phyloP scores from a whole-genome alignment of 2,888 invertebrate genomes.

The Spisula solida region DNA sequence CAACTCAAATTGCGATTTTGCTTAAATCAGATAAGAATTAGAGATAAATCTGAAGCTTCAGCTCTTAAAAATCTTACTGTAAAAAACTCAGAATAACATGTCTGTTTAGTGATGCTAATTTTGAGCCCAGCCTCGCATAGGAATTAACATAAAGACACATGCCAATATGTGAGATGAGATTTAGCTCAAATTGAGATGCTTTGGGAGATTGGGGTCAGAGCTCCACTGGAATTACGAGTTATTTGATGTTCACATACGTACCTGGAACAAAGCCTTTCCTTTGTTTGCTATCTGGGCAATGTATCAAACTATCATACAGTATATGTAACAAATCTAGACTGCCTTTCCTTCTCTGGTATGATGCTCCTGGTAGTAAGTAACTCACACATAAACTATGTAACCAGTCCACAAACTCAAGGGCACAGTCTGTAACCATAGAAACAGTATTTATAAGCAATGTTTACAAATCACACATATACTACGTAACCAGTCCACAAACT shows the following conservation, averaged over 20 bases:
- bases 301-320: constrained; percentile 73
- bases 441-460: constrained; percentile 71
- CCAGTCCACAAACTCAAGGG: constrained; percentile 87
- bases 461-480: constrained; percentile 85
- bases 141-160: no score
- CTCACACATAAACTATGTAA: constrained; percentile 88
- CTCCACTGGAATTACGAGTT: no score
- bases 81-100: no score
- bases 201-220: no score
- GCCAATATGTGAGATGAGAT: no score
- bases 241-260: constrained; percentile 19
- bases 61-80: no score
- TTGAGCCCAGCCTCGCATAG: no score
- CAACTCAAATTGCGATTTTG: no score
- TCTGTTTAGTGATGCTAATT: no score
- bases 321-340: constrained; percentile 80
- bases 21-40: no score
- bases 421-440: constrained; percentile 49
- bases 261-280: constrained; percentile 79
- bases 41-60: no score
- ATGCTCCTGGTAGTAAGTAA: constrained; percentile 89
- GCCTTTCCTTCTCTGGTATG: constrained; percentile 91
- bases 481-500: constrained; percentile 85
- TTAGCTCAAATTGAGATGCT: no score
- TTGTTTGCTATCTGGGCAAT: constrained; percentile 63